Conservation (phyloP, 1,140 invertebrate species). For the Phthorimaea operculella region DNA sequence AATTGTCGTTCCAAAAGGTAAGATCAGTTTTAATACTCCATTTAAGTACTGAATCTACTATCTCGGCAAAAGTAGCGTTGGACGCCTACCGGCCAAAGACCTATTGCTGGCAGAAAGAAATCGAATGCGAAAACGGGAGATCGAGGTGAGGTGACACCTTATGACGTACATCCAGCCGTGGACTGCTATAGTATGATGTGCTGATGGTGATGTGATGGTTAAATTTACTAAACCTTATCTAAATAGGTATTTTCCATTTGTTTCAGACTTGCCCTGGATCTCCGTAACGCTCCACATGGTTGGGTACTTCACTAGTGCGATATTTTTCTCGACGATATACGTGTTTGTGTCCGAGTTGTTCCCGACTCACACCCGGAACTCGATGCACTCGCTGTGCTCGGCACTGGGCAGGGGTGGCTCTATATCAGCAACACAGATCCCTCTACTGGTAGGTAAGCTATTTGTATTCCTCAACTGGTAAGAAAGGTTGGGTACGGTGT, state of each 20-base stretch:
- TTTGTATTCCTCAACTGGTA: too few species aligned
- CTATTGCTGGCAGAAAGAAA: too few species aligned
- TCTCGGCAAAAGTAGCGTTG: too few species aligned
- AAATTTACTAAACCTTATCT: too few species aligned
- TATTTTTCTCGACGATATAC: conserved; percentile 71
- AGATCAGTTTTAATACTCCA: background rate
- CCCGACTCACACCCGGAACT: conserved; percentile 74
- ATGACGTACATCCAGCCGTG: too few species aligned
- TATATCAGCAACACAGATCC: conserved; percentile 71
- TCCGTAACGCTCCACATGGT: conserved; percentile 53
- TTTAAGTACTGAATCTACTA: too few species aligned
- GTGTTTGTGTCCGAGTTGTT: conserved; percentile 77
- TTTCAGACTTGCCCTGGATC: conserved; percentile 40
- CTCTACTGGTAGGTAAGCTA: conserved; percentile 64
- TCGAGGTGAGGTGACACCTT: too few species aligned
- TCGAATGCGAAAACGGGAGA: too few species aligned
- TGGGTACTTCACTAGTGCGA: conserved; percentile 72
- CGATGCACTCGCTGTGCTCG: conserved; percentile 73
- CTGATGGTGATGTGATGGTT: too few species aligned
- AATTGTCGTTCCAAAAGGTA: conserved; percentile 10
- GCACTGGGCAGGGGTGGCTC: conserved; percentile 75
- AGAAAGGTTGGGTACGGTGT: too few species aligned
- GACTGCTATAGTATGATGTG: too few species aligned
- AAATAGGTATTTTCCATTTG: background rate
- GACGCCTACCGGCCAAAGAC: too few species aligned